Conservation (phyloP, 2,888 invertebrate species). For the Acronicta psi region DNA sequence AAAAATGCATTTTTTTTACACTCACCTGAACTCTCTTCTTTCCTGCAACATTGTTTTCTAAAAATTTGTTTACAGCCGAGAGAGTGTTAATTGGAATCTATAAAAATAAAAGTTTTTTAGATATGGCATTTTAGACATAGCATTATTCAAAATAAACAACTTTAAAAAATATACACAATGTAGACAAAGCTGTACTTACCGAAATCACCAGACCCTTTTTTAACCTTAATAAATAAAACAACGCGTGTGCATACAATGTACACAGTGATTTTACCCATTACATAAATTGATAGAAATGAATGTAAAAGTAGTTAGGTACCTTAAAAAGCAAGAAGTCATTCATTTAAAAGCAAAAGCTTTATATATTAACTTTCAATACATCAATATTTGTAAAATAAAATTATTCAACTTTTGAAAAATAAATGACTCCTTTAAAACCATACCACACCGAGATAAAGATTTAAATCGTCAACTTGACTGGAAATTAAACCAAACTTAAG, state of each 20-base stretch:
- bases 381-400: background rate
- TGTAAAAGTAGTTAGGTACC: too few relatives aligned
- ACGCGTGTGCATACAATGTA: background rate
- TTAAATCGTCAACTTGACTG: background rate
- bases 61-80: constrained; percentile 90
- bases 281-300: background rate
- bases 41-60: constrained; percentile 86
- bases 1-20: constrained; percentile 7
- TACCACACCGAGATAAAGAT: background rate
- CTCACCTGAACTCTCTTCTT: constrained; percentile 78
- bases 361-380: background rate
- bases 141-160: background rate
- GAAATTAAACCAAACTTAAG: background rate
- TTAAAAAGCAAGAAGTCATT: background rate
- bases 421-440: constrained; percentile 1
- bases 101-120: constrained; percentile 54
- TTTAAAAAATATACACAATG: background rate
- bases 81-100: constrained; percentile 92
- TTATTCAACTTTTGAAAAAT: background rate
- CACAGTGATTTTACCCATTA: too few relatives aligned
- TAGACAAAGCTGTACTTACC: constrained; percentile 44
- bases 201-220: background rate
- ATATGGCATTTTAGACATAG: background rate
- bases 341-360: background rate
- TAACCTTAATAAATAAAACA: background rate